These are phyloP conservation scores for Dimorphilus gyrociliatus DNA, from an alignment of 2,888 invertebrate species.

Conservation along the genomic window DNA sequence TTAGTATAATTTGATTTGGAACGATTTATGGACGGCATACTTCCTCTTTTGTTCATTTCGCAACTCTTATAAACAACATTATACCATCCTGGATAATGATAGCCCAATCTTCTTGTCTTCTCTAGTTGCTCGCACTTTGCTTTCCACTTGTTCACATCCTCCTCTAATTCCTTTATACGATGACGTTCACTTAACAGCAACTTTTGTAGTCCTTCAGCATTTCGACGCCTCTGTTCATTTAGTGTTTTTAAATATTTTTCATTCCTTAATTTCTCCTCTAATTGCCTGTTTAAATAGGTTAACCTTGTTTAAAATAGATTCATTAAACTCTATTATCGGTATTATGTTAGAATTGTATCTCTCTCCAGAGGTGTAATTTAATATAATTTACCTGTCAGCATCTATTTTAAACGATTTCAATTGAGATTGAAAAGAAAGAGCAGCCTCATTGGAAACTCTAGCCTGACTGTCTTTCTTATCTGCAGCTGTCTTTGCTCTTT, in stretches of 20 bases:
- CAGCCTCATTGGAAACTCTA: constrained; percentile 1
- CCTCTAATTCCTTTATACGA: neutral
- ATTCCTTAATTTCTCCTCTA: neutral
- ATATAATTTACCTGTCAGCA: no score
- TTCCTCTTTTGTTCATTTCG: no score
- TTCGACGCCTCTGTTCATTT: no score
- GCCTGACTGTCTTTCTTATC: constrained; percentile 2
- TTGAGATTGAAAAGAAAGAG: no score
- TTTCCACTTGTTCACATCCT: constrained; percentile 1
- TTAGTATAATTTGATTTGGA: no score
- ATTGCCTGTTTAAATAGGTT: neutral
- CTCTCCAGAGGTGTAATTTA: no score
- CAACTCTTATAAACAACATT: no score
- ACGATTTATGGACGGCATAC: no score
- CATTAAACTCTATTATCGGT: neutral
- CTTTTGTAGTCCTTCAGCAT: neutral
- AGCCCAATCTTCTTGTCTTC: constrained; percentile 4
- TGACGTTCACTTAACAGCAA: neutral
- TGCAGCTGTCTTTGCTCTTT: neutral
- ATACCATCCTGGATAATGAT: no score
- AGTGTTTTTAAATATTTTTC: no score
- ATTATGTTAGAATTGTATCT: no score
- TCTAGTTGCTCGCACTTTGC: constrained; percentile 2
- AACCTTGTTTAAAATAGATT: neutral
- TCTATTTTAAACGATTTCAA: no score